These are phyloP conservation scores for Corythornis vintsioides DNA, from an alignment of 2,113 vertebrate species.

Conservation along the genomic window DNA sequence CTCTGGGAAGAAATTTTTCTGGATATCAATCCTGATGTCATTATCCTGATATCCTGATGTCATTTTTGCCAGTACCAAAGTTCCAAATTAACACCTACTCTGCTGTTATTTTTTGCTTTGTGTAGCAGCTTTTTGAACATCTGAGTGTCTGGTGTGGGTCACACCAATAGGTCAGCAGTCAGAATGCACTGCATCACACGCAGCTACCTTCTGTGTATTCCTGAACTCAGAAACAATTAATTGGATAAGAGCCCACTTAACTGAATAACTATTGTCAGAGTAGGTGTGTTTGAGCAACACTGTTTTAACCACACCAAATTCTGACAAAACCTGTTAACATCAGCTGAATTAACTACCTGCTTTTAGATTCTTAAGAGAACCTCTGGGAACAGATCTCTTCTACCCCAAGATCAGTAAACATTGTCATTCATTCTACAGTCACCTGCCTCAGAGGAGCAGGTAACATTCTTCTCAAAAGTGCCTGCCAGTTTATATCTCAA, in stretches of 20 bases:
- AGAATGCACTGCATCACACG: neutral
- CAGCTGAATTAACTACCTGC: constrained; percentile 27
- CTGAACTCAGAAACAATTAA: neutral
- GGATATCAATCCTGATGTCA: too few species aligned
- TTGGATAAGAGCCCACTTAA: neutral
- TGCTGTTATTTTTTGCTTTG: neutral
- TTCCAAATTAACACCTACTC: neutral
- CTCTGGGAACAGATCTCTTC: constrained; percentile 28
- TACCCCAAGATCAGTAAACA: constrained; percentile 26
- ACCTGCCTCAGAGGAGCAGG: neutral
- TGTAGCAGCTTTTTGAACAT: neutral
- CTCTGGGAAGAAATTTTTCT: too few species aligned
- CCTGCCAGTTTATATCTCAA: constrained; percentile 24
- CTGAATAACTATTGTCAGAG: neutral
- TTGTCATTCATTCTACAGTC: constrained; percentile 24
- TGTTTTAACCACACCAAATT: constrained; percentile 3
- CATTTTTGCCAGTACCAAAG: neutral
- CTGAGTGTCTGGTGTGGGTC: neutral
- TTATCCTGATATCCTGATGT: neutral
- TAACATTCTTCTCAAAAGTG: constrained; percentile 18
- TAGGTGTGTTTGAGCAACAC: neutral
- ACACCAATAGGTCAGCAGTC: neutral
- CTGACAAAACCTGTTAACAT: constrained; percentile 32
- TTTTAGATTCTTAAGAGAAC: constrained; percentile 2
- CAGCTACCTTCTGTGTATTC: neutral